Evolutionary conservation across 2,113 vertebrate genomes (phyloP), one percentile per base, ranked within the genome.

Genomic region (Taxidea taxus): DNA sequence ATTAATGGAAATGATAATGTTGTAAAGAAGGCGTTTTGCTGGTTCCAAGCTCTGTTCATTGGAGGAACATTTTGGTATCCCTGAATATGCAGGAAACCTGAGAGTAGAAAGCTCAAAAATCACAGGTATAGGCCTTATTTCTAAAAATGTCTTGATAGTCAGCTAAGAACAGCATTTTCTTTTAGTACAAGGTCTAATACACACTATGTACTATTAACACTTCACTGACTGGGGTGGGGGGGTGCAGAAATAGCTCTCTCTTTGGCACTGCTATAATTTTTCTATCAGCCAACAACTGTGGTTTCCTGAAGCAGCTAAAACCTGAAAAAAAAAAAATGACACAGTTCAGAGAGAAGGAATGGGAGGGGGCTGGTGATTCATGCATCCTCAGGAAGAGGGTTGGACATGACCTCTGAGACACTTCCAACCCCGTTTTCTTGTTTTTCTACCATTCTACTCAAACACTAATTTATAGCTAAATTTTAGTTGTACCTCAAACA

Each of bases 281-380:
- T 12, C 77, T 72, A 15, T 54, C 62, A 97, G 70, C 9, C 96
- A 95, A 91, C 31, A 92, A 62, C 37, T 12, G n/a, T 85, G 96
- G 93, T 96, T 98, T 95, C 97, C 90, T 93, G 62, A 97, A 97
- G 87, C 47, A 95, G 44, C 56, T 96, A 96, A 98, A 98, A 96
- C 74, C 91, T 81, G 72, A 93, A 39, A 54, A 84, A 68, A 87
- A 95, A 27, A 97, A 96, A 97, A 96, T 16, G 62, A n/a, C 92
- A 42, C 4, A 34, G 66, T 91, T 90, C 7, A 49, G 83, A 97
- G 74, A 80, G 58, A 90, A 98, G 96, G 42, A 97, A 93, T 82
- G 60, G 81, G 58, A 86, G 81, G 70, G 84, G 87, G 39, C 47
- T 54, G 0, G 0, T 98, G 97, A 80, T 84, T 96, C 92, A 96